These are phyloP conservation scores for Peromyscus melanophrys DNA, from an alignment of 2,797 vertebrate genomes.

Conservation along the genomic window DNA sequence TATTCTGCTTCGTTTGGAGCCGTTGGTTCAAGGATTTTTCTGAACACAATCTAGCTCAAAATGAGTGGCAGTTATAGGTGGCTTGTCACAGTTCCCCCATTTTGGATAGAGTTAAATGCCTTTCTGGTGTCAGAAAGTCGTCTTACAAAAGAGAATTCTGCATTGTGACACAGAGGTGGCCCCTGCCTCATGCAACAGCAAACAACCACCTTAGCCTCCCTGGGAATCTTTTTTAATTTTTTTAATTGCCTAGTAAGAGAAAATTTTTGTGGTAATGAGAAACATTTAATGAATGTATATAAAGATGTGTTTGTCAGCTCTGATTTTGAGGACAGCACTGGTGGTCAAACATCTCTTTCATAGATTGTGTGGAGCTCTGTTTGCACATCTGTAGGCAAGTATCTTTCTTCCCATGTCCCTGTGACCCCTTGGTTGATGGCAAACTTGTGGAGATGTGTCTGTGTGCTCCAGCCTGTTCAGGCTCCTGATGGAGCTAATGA, in stretches of 20 bases:
- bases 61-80: background rate
- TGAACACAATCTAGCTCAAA: constrained; percentile 1
- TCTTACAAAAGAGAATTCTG: background rate
- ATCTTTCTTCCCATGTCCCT: background rate
- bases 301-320: constrained; percentile 1
- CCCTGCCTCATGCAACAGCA: background rate
- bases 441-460: background rate
- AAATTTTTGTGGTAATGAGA: background rate
- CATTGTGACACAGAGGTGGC: rapidly evolving
- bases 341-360: background rate
- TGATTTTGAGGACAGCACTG: background rate
- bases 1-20: constrained; percentile 4
- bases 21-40: constrained; percentile 48
- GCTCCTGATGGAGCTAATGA: background rate
- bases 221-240: background rate
- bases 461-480: background rate
- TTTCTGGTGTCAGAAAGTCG: background rate
- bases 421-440: background rate
- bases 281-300: background rate
- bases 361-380: background rate
- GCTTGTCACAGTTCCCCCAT: background rate
- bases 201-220: background rate
- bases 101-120: background rate
- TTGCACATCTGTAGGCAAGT: background rate
- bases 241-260: background rate